phyloP scores from a whole-genome alignment of 2,113 vertebrate species.

The Myiagra hebetior region DNA sequence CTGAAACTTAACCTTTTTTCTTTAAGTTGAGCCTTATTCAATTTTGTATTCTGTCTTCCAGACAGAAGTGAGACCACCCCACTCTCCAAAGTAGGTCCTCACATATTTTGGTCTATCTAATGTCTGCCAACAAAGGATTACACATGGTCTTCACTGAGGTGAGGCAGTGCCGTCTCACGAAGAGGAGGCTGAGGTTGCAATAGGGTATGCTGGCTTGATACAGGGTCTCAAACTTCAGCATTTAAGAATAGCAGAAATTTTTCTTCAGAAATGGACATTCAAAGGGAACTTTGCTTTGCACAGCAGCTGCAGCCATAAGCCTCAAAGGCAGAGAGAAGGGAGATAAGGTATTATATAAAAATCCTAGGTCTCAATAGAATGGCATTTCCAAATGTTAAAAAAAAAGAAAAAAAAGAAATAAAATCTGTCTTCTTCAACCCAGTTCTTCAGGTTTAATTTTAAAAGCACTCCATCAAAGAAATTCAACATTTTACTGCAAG shows the following conservation, averaged over 20 bases:
- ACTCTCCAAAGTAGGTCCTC: neutral
- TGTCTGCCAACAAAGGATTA: neutral
- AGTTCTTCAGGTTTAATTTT: neutral
- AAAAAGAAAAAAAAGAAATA: neutral
- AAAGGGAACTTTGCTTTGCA: neutral
- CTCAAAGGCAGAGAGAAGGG: neutral
- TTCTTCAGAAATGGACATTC: neutral
- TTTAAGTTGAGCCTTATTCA: neutral
- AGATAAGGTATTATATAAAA: neutral
- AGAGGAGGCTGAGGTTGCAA: neutral
- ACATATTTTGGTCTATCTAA: neutral
- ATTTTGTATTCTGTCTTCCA: neutral
- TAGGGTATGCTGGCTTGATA: neutral
- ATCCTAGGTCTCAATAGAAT: neutral
- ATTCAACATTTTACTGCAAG: neutral
- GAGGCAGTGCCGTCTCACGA: fast-evolving
- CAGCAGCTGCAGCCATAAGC: neutral
- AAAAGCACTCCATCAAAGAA: neutral
- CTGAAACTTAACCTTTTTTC: neutral
- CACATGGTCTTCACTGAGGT: fast-evolving
- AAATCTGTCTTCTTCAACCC: neutral
- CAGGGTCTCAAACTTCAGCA: neutral
- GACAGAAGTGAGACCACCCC: neutral
- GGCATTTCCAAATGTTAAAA: neutral
- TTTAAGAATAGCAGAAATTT: neutral